These are phyloP conservation scores for Gnathonemus longibarbis DNA, from an alignment of 2,113 vertebrate species.

Conservation along the genomic window DNA sequence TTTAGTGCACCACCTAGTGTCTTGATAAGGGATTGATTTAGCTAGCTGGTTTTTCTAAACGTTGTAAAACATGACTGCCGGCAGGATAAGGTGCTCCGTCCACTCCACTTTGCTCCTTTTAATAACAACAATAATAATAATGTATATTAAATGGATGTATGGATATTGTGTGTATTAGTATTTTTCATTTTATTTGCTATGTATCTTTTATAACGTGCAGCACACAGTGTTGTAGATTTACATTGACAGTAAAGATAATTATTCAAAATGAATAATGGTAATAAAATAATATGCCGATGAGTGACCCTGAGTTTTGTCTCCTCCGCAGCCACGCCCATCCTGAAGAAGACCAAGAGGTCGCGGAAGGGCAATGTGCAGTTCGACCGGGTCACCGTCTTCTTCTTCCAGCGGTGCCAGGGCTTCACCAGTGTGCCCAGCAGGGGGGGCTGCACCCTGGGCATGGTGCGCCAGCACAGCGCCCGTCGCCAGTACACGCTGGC, in stretches of 20 bases:
- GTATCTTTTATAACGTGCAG: neutral
- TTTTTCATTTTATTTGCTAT: neutral
- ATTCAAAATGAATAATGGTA: neutral
- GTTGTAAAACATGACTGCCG: too few relatives aligned
- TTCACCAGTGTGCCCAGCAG: constrained; percentile 85
- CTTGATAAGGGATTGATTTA: neutral
- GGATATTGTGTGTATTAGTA: neutral
- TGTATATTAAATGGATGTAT: neutral
- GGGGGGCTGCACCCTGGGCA: constrained; percentile 82
- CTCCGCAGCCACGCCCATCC: neutral
- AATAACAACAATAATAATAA: neutral
- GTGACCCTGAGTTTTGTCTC: neutral
- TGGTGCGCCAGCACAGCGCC: constrained; percentile 68
- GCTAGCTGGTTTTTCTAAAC: neutral
- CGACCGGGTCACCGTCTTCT: constrained; percentile 75
- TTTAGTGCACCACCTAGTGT: neutral
- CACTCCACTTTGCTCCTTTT: neutral
- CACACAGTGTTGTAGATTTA: neutral
- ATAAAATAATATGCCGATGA: neutral
- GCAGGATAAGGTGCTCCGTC: neutral
- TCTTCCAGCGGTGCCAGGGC: constrained; percentile 85
- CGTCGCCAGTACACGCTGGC: constrained; percentile 70
- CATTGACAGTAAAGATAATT: neutral
- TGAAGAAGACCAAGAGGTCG: constrained; percentile 67
- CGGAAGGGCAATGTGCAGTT: constrained; percentile 66